Base-by-base conservation (phyloP, 2,113 vertebrate genomes). In the Empidonax alnorum region DNA sequence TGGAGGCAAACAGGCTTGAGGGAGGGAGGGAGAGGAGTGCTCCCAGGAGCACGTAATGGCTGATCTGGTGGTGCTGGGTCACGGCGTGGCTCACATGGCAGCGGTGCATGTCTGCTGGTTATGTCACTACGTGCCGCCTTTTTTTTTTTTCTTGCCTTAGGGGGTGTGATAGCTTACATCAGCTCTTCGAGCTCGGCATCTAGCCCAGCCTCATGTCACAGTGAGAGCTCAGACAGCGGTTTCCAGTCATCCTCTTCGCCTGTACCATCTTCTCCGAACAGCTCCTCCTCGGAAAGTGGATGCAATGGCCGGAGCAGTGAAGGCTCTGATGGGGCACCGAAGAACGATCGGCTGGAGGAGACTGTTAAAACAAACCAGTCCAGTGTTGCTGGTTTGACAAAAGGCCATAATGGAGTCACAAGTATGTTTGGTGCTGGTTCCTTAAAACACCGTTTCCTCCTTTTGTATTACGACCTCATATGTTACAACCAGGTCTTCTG, bases 91-190 rank as follows among this genome's bases (percentile, higher is more conserved):
- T 95, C 93, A 96, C 92, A 96, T 96, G 91, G 94, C 76, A 88
- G 92, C 7, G 47, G 74, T 93, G 89, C 94, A 94, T 80, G 92
- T 90, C 81, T 95, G 84, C 87, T 95, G 92, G 94, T 95, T 97
- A 97, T 95, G 90, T 95, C 93, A 87, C 79, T 97, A 79, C 27
- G 17, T 94, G 86, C 95, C 0, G 72, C 80, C 93, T 97, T 93
- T 95, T 95, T 82, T 94, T 85, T 42, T 42, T 42, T 42, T 87
- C 89, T 96, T 87, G 89, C 94, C 89, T 87, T 91, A 99, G 99
- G 99, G 95, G 98, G 99, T 87, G 99, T 99, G 92, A 99, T 99
- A 63, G 98, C 99, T 95, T 99, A 99, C 88, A 99, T 99, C 97
- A 99, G 99, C 97, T 99, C 99, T 93, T 99, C 99, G 17, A 98